Conservation (phyloP, 2,113 vertebrate species). For the Morone chrysops region DNA sequence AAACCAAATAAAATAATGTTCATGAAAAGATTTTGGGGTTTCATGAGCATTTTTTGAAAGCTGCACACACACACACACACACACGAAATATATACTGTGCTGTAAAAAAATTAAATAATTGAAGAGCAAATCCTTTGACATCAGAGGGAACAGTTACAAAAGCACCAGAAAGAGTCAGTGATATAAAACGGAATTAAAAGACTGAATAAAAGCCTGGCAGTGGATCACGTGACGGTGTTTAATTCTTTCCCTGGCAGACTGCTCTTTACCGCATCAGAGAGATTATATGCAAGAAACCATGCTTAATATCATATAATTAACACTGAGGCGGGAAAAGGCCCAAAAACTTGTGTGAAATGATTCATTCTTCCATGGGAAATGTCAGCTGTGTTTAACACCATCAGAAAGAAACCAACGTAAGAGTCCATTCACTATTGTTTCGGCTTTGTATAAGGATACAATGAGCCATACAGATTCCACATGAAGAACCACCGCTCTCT, state of each 20-base stretch:
- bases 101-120: neutral
- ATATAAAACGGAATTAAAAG: slow-evolving; percentile 65
- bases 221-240: slow-evolving; percentile 73
- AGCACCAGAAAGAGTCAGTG: slow-evolving; percentile 26
- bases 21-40: neutral
- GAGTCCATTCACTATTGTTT: slow-evolving; percentile 38
- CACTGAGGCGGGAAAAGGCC: slow-evolving; percentile 58
- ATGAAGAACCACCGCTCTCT: neutral
- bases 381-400: slow-evolving; percentile 67
- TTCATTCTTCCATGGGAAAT: slow-evolving; percentile 77
- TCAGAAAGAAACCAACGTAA: slow-evolving; percentile 44
- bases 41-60: neutral
- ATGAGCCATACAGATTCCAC: neutral
- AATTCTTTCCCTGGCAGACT: slow-evolving; percentile 76
- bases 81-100: neutral
- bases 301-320: slow-evolving; percentile 84
- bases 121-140: slow-evolving; percentile 34
- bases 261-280: slow-evolving; percentile 69
- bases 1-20: neutral
- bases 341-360: slow-evolving; percentile 69
- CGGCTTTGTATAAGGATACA: neutral
- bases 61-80: neutral
- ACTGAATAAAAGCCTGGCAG: slow-evolving; percentile 45
- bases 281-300: slow-evolving; percentile 83
- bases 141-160: slow-evolving; percentile 43